phyloP scores from a whole-genome alignment of 2,797 vertebrate genomes.

The Mustela erminea region DNA sequence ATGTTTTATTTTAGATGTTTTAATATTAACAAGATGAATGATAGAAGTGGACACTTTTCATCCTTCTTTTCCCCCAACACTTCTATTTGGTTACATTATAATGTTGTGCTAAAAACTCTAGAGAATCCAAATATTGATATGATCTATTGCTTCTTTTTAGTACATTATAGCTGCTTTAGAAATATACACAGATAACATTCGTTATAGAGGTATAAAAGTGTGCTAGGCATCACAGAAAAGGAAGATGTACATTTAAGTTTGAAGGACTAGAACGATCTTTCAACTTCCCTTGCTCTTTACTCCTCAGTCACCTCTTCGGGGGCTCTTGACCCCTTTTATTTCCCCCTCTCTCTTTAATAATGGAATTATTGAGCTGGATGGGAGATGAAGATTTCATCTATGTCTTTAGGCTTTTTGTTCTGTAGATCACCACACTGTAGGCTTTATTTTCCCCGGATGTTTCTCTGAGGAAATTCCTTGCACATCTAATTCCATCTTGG shows the following conservation, averaged over 20 bases:
- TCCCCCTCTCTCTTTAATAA: neutral
- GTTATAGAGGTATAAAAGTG: neutral
- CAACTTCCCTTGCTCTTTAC: neutral
- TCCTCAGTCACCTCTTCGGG: neutral
- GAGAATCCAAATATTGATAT: neutral
- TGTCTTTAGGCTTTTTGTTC: neutral
- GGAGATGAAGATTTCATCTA: neutral
- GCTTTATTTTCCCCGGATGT: neutral
- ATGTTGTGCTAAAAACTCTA: neutral
- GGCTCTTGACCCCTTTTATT: neutral
- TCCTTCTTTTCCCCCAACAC: neutral
- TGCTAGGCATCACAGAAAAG: neutral
- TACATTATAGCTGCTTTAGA: neutral
- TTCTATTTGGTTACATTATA: slow-evolving; percentile 18
- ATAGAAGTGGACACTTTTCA: neutral
- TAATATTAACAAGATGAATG: neutral
- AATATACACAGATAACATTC: neutral
- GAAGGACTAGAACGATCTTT: neutral
- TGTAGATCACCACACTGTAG: neutral
- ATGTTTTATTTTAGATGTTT: neutral
- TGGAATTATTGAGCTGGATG: neutral
- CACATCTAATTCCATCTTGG: neutral
- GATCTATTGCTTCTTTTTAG: neutral
- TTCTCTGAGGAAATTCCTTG: neutral
- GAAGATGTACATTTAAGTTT: neutral